A percentile compares a stretch with the other conserved stretches of the same genome.
phyloP scores from a whole-genome alignment of 2,888 invertebrate genomes.

The Eustalomyia histrio region DNA sequence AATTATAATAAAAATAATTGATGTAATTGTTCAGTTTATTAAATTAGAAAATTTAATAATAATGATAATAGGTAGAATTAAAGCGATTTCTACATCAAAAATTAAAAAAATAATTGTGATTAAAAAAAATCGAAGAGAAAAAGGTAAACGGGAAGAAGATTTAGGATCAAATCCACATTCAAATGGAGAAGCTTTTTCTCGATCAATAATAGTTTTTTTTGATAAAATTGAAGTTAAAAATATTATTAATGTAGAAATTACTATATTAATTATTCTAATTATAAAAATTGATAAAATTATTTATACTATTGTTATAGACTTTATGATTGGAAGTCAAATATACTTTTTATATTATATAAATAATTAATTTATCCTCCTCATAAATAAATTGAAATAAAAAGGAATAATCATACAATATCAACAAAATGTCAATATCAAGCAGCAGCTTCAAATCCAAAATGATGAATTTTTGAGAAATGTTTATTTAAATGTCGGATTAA shows the following conservation, averaged over 20 bases:
- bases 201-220: conserved; percentile 82
- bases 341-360: conserved; percentile 86
- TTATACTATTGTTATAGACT: conserved; percentile 82
- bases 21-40: conserved; percentile 70
- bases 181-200: conserved; percentile 85
- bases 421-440: conserved; percentile 87
- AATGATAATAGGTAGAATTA: conserved; percentile 83
- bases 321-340: conserved; percentile 87
- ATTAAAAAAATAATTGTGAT: conserved; percentile 86
- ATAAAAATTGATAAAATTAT: conserved; percentile 81
- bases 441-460: conserved; percentile 84
- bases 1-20: conserved; percentile 80
- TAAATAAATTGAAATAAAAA: conserved; percentile 85
- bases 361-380: conserved; percentile 82
- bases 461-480: conserved; percentile 82
- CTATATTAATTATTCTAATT: conserved; percentile 76
- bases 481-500: conserved; percentile 80
- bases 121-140: conserved; percentile 84
- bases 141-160: conserved; percentile 80
- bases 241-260: conserved; percentile 80
- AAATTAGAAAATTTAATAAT: conserved; percentile 75
- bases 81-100: conserved; percentile 86
- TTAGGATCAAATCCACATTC: conserved; percentile 83
- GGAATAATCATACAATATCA: conserved; percentile 83
- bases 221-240: conserved; percentile 80